Percentiles rank a stretch among this genome's conserved stretches.
Conservation (phyloP, 2,797 vertebrate genomes). For the Hydrophis major region DNA sequence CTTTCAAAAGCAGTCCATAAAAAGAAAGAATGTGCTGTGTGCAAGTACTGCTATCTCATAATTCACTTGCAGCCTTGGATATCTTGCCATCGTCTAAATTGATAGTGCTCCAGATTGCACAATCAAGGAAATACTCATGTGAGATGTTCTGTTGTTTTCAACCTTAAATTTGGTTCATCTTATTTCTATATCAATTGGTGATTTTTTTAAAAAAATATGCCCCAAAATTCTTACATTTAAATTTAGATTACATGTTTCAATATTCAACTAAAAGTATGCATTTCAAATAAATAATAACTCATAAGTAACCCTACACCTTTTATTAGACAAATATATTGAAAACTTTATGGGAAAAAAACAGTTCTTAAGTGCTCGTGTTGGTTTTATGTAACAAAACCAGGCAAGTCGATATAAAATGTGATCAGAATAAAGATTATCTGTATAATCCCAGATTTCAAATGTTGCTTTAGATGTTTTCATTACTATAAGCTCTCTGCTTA, state of each 20-base stretch:
- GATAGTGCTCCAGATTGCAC: background rate
- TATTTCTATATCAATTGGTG: background rate
- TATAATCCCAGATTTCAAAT: background rate
- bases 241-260: background rate
- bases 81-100: background rate
- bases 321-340: background rate
- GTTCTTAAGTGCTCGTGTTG: background rate
- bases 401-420: background rate
- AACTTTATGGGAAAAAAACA: background rate
- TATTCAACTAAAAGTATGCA: background rate
- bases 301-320: background rate
- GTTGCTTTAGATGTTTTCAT: background rate
- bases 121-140: background rate
- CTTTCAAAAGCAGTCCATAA: background rate
- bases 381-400: background rate
- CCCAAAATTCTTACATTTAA: background rate
- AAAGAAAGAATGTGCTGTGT: background rate
- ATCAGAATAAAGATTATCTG: background rate
- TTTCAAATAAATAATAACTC: background rate
- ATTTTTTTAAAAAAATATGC: background rate
- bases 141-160: background rate
- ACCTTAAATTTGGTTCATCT: background rate
- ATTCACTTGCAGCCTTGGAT: background rate
- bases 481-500: background rate
- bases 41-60: background rate